Base-by-base conservation (phyloP, 2,888 invertebrate species). In the Cenopis cana region DNA sequence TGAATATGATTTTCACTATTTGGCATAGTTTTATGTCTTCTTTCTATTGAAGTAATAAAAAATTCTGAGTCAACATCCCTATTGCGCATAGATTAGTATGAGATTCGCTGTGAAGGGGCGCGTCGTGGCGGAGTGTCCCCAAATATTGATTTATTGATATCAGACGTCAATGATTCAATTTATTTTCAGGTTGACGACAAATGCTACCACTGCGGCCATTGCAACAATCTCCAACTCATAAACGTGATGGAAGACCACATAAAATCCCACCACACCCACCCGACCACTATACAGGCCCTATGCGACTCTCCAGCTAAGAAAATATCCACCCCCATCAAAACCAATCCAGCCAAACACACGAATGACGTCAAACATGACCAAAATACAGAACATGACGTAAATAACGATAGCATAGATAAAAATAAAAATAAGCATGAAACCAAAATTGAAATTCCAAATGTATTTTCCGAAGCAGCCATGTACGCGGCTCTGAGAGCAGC, bases 161-260 rank as follows among this genome's bases (percentile, higher is more conserved):
- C n/a, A n/a, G n/a, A n/a, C n/a, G n/a, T 24, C 24, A 24, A 24
- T 24, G 24, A n/a, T 24, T 24, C 24, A 24, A 24, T 24, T 24
- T 24, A 24, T 33, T 33, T 79, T 17, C 74, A 87, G 87, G 76
- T 85, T 0, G 79, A 77, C 56, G 69, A 77, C 0, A 81, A 75
- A 52, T 74, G 79, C 0, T 82, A 77, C 20, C 87, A 86, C 52
- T 87, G 86, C 29, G 84, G 81, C 0, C 79, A 81, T 33, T 87
- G 87, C 76, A 86, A 87, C 64, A 81, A 81, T 11, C 72, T 83
- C 0, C 74, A 78, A 52, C 24, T 79, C 2, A 57, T 68, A 0
- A 33, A 66, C 14, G 74, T 76, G 2, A 77, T 83, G 33, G 65
- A 76, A 1, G 67, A 77, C 0, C 84, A 84, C 41, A 69, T 85